Evolutionary conservation across 2,888 invertebrate genomes (phyloP), one percentile per base, ranked within the genome.

Genomic region (Hydrotaea cyrtoneurina): DNA sequence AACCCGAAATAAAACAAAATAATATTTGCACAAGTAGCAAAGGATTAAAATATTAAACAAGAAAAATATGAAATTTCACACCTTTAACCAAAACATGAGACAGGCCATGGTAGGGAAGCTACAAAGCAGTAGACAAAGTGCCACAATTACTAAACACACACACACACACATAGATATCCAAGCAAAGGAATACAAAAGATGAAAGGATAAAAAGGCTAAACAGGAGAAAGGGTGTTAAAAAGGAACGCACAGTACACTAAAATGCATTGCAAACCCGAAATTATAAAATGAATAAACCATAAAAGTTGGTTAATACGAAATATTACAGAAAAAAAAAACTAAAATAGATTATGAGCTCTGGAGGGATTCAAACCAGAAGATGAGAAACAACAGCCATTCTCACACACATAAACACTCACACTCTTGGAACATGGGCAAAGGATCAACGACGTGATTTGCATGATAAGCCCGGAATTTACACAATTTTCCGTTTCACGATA

Each of bases 1-100:
- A 31, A 31, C 7, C 31, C 31, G 17, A 74, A 46, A 57, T 11
- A 31, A 19, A 55, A 46, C 13, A 57, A 71, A 59, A 31, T 31
- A 74, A 74, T 74, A 46, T 74, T 74, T 74, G 66, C 73, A 76
- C 79, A 79, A 81, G 84, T 73, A 79, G 81, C 73, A 69, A 69
- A 64, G 73, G 81, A 85, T 85, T 79, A 62, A 36, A 62, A 26
- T 62, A 79, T 62, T 76, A 78, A 78, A 73, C 46, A 81, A 69
- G 43, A n/a, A 81, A 84, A 85, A 85, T 85, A 85, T 85, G 84
- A 85, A 85, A 85, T 85, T 81, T 85, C 78, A 85, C 81, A 85
- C 84, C 84, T 85, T 81, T 74, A 62, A 76, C 39, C 53, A 76
- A 85, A 81, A 76, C 26, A 80, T 62, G 50, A 82, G 72, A 64